These are phyloP conservation scores for Brienomyrus brachyistius DNA, from an alignment of 2,113 vertebrate genomes.

Conservation along the genomic window DNA sequence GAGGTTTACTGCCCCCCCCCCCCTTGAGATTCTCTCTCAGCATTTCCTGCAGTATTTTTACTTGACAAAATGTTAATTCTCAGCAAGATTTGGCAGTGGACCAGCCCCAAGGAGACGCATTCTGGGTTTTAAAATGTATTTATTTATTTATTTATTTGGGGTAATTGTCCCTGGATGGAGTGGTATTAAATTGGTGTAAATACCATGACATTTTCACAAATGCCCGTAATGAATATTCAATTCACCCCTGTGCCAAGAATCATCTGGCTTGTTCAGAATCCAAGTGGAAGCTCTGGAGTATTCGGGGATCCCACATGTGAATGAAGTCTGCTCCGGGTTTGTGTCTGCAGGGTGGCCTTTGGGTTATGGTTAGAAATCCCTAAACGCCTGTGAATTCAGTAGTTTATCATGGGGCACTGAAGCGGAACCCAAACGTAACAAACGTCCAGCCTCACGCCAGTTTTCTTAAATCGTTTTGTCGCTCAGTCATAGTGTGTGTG, in stretches of 20 bases:
- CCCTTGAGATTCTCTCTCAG: background rate
- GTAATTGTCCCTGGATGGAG: constrained; percentile 30
- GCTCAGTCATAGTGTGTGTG: background rate
- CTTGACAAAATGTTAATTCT: background rate
- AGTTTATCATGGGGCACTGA: background rate
- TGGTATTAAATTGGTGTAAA: constrained; percentile 36
- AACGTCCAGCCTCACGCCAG: background rate
- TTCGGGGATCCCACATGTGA: constrained; percentile 18
- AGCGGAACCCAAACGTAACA: background rate
- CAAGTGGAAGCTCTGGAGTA: constrained; percentile 34
- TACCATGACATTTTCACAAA: constrained; percentile 36
- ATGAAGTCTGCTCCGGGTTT: background rate
- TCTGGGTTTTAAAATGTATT: background rate
- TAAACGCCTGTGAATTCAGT: background rate
- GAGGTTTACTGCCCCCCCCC: background rate
- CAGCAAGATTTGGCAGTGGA: background rate
- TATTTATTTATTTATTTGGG: background rate
- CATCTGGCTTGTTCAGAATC: constrained; percentile 35
- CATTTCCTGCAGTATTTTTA: background rate
- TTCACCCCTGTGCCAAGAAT: constrained; percentile 40
- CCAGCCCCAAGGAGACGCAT: background rate
- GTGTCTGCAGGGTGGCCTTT: background rate
- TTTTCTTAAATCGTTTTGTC: background rate
- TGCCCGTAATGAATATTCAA: constrained; percentile 23
- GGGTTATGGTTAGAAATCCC: background rate